A percentile compares a stretch with the other conserved stretches of the same genome.
These are phyloP conservation scores for Pangasius sanitwongsei DNA, from an alignment of 2,797 vertebrate species.

Conservation along the genomic window DNA sequence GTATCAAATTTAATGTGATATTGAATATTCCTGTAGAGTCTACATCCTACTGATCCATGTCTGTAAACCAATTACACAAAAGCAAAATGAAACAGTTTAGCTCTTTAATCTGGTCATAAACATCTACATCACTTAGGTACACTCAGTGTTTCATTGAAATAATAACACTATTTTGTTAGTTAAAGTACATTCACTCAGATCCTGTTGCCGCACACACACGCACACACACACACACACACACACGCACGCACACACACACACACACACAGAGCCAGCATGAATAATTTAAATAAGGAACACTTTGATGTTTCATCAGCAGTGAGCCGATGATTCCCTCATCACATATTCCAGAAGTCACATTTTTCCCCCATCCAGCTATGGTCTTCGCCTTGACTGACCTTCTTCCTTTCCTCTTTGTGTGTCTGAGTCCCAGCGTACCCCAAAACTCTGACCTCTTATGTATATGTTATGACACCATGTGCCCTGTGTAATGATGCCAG, in stretches of 20 bases:
- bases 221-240: neutral
- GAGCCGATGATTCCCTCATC: slow-evolving; percentile 50
- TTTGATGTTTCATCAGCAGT: slow-evolving; percentile 65
- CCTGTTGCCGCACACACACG: neutral
- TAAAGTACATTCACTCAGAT: slow-evolving; percentile 25
- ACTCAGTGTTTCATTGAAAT: neutral
- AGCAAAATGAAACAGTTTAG: neutral
- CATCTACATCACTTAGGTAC: neutral
- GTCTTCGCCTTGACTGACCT: slow-evolving; percentile 50
- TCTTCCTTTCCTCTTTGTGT: slow-evolving; percentile 36
- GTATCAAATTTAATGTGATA: neutral
- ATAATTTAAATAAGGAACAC: slow-evolving; percentile 62
- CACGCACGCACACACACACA: slow-evolving; percentile 3
- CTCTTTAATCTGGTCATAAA: slow-evolving; percentile 11
- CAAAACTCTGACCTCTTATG: slow-evolving; percentile 34
- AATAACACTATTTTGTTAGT: slow-evolving; percentile 18
- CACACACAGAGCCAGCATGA: slow-evolving; percentile 49
- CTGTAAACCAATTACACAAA: neutral
- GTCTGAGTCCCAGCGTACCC: slow-evolving; percentile 21
- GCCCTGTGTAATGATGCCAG: slow-evolving; percentile 29
- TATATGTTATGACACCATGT: slow-evolving; percentile 15
- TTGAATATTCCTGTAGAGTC: neutral
- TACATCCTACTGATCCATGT: neutral
- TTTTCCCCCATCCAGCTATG: slow-evolving; percentile 55
- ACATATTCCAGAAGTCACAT: slow-evolving; percentile 47